A percentile compares a stretch with the other conserved stretches of the same genome.
Evolutionary conservation across 2,888 invertebrate genomes (phyloP).

Genomic region (Aelia acuminata): DNA sequence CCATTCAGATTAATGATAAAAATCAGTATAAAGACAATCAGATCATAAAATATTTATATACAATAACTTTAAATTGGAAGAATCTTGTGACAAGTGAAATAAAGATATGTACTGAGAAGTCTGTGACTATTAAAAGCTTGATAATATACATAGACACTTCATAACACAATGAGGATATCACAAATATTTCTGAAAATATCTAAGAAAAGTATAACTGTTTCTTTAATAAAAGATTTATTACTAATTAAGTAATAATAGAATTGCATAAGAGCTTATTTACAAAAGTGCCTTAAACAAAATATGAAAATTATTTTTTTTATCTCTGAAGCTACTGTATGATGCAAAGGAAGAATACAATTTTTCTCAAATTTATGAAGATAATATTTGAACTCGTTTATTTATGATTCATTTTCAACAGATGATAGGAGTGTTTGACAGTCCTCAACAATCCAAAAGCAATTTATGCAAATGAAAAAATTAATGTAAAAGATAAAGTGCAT

Average conservation of each 20-base stretch:
- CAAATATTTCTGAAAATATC: constrained; percentile 21
- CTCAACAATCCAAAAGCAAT: no score
- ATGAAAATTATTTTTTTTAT: no score
- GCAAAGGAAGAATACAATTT: background rate
- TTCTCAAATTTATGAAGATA: background rate
- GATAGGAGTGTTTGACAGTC: no score
- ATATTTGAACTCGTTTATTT: background rate
- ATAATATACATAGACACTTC: background rate
- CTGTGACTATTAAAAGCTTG: background rate
- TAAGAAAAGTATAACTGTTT: background rate
- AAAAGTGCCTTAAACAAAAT: no score
- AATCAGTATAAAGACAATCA: background rate
- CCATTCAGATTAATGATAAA: constrained; percentile 35
- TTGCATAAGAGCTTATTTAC: background rate
- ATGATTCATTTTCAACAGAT: no score
- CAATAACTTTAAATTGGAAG: background rate
- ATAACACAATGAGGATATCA: background rate
- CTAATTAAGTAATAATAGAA: background rate
- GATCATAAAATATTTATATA: background rate
- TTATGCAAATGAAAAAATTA: no score
- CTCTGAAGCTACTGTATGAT: background rate
- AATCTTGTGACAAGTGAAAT: background rate
- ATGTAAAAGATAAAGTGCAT: no score
- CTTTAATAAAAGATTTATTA: background rate
- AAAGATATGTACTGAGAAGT: background rate